Evolutionary conservation across 92 coral and sea anemone species (phyloP).

Genomic region (Epizoanthus illoricatus): DNA sequence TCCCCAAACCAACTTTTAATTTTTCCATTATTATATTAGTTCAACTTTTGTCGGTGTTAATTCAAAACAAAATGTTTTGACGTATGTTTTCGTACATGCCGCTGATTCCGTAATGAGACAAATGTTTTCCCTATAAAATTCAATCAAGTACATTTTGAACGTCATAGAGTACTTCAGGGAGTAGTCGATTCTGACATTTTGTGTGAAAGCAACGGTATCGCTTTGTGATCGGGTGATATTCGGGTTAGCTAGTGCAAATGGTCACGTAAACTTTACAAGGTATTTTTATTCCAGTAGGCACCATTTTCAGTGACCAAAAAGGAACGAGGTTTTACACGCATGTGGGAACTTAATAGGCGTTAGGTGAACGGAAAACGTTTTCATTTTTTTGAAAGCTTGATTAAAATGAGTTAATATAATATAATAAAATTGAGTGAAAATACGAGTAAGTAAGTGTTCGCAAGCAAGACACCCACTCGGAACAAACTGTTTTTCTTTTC

Average conservation of each 20-base stretch:
- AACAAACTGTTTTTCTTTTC: no score
- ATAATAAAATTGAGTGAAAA: no score
- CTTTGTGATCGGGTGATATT: neutral
- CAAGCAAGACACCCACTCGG: no score
- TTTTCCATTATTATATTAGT: neutral
- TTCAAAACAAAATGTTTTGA: neutral
- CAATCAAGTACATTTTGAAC: neutral
- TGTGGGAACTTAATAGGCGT: no score
- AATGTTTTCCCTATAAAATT: neutral
- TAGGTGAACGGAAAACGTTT: no score
- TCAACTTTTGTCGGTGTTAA: neutral
- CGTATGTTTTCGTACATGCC: neutral
- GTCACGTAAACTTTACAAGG: neutral
- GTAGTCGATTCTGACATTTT: constrained; percentile 3
- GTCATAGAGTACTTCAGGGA: constrained; percentile 10
- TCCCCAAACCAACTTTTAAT: neutral
- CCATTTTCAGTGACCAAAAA: no score
- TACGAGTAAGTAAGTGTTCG: no score
- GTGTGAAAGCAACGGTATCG: neutral
- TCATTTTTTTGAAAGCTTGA: no score
- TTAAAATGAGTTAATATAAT: no score
- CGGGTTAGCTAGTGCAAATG: neutral
- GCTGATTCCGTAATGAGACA: constrained; percentile 7
- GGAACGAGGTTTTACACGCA: no score
- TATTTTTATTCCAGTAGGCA: no score